phyloP scores from a whole-genome alignment of 2,888 invertebrate genomes.

The Galeruca laticollis region DNA sequence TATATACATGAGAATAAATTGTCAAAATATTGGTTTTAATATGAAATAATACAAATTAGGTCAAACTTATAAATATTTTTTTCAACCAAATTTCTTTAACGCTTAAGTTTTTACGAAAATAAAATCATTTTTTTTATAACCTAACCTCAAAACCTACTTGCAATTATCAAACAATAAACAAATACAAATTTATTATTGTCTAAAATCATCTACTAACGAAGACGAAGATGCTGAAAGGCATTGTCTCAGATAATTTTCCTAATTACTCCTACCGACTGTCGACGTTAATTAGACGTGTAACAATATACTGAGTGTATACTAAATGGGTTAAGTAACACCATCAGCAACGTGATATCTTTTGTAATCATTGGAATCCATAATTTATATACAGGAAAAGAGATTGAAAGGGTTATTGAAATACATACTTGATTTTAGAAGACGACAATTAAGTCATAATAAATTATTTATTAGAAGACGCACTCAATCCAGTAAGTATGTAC shows the following conservation, averaged over 20 bases:
- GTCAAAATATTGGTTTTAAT: too few relatives aligned
- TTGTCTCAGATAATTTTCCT: conserved; percentile 25
- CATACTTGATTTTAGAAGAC: too few relatives aligned
- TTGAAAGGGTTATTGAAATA: too few relatives aligned
- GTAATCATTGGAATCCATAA: conserved; percentile 3
- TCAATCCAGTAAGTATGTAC: too few relatives aligned
- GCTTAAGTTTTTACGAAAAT: too few relatives aligned
- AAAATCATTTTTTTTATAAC: too few relatives aligned
- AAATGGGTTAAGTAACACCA: conserved; percentile 20
- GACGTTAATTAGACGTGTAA: conserved; percentile 29
- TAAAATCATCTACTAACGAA: conserved; percentile 19
- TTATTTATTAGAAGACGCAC: too few relatives aligned
- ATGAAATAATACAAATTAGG: too few relatives aligned
- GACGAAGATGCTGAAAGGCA: conserved; percentile 14
- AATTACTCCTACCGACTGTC: conserved; percentile 25
- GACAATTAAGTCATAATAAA: too few relatives aligned
- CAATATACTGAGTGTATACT: conserved; percentile 27
- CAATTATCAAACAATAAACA: not conserved
- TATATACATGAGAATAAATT: too few relatives aligned
- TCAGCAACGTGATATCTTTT: conserved; percentile 24
- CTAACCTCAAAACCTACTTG: not conserved
- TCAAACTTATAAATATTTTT: too few relatives aligned
- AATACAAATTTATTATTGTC: conserved; percentile 19
- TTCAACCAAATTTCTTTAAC: too few relatives aligned
- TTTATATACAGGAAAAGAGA: not conserved